phyloP scores from a whole-genome alignment of 1,140 invertebrate genomes.

The Heliconius hermathena region DNA sequence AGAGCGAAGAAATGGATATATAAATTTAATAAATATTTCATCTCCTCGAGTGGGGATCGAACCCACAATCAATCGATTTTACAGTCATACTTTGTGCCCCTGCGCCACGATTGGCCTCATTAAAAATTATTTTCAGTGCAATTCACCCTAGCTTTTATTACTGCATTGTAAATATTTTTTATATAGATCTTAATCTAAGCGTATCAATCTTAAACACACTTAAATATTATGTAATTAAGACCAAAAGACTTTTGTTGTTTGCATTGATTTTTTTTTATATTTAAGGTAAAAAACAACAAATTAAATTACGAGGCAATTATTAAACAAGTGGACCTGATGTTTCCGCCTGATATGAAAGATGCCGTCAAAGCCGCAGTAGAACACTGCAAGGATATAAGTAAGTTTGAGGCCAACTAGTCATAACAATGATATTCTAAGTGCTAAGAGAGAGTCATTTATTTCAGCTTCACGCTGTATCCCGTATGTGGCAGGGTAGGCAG shows the following conservation, averaged over 20 bases:
- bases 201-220: not conserved
- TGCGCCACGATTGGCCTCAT: too few relatives aligned
- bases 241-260: not conserved
- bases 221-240: not conserved
- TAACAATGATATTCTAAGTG: too few relatives aligned
- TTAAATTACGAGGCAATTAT: slow-evolving; percentile 62
- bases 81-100: too few relatives aligned
- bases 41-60: too few relatives aligned
- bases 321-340: slow-evolving; percentile 73
- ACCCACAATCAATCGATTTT: too few relatives aligned
- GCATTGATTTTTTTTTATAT: slow-evolving; percentile 17
- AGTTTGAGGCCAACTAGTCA: slow-evolving; percentile 20
- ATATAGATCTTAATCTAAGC: not conserved
- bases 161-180: not conserved
- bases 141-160: not conserved
- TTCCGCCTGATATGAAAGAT: slow-evolving; percentile 62
- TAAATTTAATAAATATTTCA: too few relatives aligned
- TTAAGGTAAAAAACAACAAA: slow-evolving; percentile 72
- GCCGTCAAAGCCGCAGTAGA: slow-evolving; percentile 58
- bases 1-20: too few relatives aligned
- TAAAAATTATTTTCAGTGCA: too few relatives aligned
- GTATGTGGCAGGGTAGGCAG: too few relatives aligned
- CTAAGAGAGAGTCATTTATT: too few relatives aligned
- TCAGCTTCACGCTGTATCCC: too few relatives aligned
- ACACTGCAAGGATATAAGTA: slow-evolving; percentile 56